Evolutionary conservation across 2,797 vertebrate genomes (phyloP).

Genomic region (Peromyscus nudipes): DNA sequence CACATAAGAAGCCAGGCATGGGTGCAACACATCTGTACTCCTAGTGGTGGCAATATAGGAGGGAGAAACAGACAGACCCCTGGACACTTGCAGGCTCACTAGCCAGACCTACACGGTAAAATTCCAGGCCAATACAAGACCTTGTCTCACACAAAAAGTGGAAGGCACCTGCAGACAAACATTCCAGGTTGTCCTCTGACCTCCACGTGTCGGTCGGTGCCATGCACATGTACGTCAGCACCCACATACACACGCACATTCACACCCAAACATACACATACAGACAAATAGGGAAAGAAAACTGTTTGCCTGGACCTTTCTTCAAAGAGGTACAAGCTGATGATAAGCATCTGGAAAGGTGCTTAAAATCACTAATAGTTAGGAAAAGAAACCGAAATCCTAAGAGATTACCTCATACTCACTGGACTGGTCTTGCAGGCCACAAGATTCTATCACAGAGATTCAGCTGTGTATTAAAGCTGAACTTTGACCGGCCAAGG

Average conservation of each 20-base stretch:
- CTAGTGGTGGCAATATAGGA: too few relatives aligned
- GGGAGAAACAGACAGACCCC: not conserved
- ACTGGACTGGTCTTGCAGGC: not conserved
- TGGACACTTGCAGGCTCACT: not conserved
- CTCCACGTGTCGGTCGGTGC: not conserved
- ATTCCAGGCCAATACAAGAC: not conserved
- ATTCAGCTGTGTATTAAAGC: too few relatives aligned
- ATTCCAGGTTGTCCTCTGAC: not conserved
- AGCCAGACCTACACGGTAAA: not conserved
- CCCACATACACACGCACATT: not conserved
- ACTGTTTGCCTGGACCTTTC: not conserved
- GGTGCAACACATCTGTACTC: not conserved
- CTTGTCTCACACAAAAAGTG: not conserved
- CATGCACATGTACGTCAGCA: not conserved
- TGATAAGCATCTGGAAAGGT: not conserved
- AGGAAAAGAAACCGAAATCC: not conserved
- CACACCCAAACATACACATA: not conserved
- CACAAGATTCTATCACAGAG: too few relatives aligned
- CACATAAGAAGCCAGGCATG: not conserved
- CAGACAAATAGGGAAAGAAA: not conserved
- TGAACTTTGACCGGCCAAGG: too few relatives aligned
- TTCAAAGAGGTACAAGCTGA: not conserved
- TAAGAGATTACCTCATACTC: not conserved
- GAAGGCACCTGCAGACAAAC: not conserved
- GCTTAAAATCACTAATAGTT: not conserved